Base-by-base conservation (phyloP, 2,888 invertebrate species). In the Ditylenchus weischeri region DNA sequence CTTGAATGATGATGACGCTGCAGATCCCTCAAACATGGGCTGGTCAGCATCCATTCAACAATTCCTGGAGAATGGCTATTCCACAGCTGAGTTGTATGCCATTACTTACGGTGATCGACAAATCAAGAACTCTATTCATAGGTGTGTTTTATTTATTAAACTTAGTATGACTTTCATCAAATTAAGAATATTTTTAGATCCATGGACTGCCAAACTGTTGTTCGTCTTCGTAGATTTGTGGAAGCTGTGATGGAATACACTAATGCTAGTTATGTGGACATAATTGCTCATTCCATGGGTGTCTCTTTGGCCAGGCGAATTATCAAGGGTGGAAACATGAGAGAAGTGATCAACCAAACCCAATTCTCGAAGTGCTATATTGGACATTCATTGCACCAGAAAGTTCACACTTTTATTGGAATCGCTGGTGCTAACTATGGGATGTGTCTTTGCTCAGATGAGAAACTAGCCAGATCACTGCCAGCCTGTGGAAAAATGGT, bases 361-460 rank as follows among this genome's bases (percentile, higher is more conserved):
- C 4, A 43, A 35, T 38, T 51, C n/a, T 71, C 48, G n/a, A 57
- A 29, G 11, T 72, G 72, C 60, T 54, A 64, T 48, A 62, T 72
- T 21, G 72, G 80, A 50, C 36, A 65, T 10, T 69, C 78, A 6
- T 21, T 79, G 57, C 74, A 68, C 49, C 61, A 69, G 23, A 71
- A 72, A 43, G 70, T 80, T 36, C 74, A 77, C 51, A 78, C 78
- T 19, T 70, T 80, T 64, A 68, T 80, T 60, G 80, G 79, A 38
- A 68, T 80, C 57, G 69, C 79, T 8, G 79, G 79, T 0, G 80
- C 75, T 29, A 80, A 79, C 67, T 78, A 75, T 60, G 80, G 80
- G 21, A 65, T 80, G 61, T 80, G 80, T 68, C 72, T 73, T 38
- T 80, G 80, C 66, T 74, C 72, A 38, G 77, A 74, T 19, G 65